phyloP scores from a whole-genome alignment of 1,140 invertebrate species.

The Drosophila erecta region DNA sequence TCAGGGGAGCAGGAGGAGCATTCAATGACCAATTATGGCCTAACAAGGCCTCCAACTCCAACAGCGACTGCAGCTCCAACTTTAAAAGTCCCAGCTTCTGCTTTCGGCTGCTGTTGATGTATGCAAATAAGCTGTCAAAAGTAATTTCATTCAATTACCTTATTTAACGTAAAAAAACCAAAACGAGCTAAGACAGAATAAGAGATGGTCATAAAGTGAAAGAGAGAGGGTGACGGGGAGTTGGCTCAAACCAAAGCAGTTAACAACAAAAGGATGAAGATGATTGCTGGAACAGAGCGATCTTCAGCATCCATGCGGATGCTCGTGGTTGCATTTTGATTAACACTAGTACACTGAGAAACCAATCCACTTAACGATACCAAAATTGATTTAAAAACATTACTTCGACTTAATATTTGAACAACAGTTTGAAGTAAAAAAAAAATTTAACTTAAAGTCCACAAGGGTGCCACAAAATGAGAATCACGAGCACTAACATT shows the following conservation, averaged over 20 bases:
- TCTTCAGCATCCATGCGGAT: slow-evolving; percentile 28
- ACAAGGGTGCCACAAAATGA: too few species aligned
- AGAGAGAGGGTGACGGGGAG: not conserved
- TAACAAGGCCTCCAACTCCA: slow-evolving; percentile 66
- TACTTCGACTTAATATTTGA: too few species aligned
- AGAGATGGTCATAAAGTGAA: not conserved
- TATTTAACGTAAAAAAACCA: slow-evolving; percentile 70
- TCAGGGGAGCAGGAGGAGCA: slow-evolving; percentile 27
- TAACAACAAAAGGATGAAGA: slow-evolving; percentile 46
- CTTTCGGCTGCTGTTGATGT: slow-evolving; percentile 69
- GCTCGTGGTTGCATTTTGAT: slow-evolving; percentile 52
- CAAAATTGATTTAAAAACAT: too few species aligned
- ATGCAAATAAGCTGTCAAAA: slow-evolving; percentile 83
- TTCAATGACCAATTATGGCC: slow-evolving; percentile 81
- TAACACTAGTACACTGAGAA: slow-evolving; percentile 27
- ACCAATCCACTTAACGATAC: not conserved
- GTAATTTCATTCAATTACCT: slow-evolving; percentile 84
- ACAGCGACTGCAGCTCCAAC: slow-evolving; percentile 5
- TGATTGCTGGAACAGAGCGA: slow-evolving; percentile 35
- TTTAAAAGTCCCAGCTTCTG: slow-evolving; percentile 16
- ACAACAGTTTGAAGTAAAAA: too few species aligned
- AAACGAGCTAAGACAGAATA: slow-evolving; percentile 24
- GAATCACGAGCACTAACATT: not conserved
- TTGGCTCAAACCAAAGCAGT: slow-evolving; percentile 32
- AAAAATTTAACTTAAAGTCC: too few species aligned